Base-by-base conservation (phyloP, 2,888 invertebrate species). In the Coenonympha arcania region DNA sequence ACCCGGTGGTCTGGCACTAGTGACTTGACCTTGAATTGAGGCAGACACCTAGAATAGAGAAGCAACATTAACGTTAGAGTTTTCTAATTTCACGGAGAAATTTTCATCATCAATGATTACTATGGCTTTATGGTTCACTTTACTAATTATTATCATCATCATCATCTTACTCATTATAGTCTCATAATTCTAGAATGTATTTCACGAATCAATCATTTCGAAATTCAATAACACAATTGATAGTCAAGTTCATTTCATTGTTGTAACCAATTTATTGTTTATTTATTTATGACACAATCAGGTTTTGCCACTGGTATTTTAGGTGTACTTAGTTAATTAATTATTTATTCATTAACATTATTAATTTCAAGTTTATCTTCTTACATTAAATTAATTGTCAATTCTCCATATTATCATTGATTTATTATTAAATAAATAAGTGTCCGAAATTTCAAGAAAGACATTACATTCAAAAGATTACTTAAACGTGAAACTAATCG, bases 1-100 rank as follows among this genome's bases (percentile, higher is more conserved):
- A 44, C 47, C 18, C 43, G 40, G 36, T 48, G 41, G 34, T 50
- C 44, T 48, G 34, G 30, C 44, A 50, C 31, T 31, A 31, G 19
- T 37, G 40, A 18, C 26, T 19, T 47, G 30, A 43, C 39, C 39
- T 48, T 31, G 37, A 42, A 43, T 15, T 5, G 6, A 9, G 6
- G 30, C 33, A 22, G 20, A 8, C 20, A 30, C 13, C 20, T 22
- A 33, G 11, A 8, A 28, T 1, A 41, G 16, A n/a, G 9, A 40
- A 13, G 18, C 13, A 26, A 26, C 15, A 11, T 18, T 24, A 15
- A 20, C 4, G 15, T n/a, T 1, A 4, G 6, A 36, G 36, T 19
- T 24, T 24, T 13, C 39, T 15, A 4, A 13, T 4, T 22, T 39
- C 39, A 15, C 15, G 15, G 15, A 24, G n/a, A n/a, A n/a, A 11